phyloP scores from a whole-genome alignment of 2,113 vertebrate species.

The Bungarus multicinctus region DNA sequence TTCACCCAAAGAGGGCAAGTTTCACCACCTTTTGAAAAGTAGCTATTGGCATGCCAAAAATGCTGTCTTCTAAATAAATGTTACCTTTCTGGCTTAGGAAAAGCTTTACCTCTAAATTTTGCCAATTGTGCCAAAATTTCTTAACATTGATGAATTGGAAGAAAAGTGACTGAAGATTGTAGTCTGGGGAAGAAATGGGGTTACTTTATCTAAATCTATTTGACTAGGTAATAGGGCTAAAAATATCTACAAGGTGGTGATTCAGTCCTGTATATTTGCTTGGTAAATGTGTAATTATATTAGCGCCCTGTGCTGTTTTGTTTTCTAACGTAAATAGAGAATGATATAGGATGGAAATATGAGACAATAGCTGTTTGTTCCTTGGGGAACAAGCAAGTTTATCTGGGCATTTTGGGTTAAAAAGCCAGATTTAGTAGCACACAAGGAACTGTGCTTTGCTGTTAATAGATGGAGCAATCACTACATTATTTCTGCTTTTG shows the following conservation, averaged over 20 bases:
- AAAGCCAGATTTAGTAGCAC: conserved; percentile 32
- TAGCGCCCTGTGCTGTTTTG: conserved; percentile 61
- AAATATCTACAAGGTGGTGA: conserved; percentile 63
- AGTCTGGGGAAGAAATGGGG: conserved; percentile 11
- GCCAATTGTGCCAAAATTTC: not conserved
- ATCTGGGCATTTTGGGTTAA: not conserved
- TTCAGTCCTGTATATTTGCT: conserved; percentile 66
- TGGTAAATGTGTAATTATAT: conserved; percentile 64
- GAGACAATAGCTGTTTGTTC: conserved; percentile 28
- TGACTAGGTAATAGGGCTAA: conserved; percentile 67
- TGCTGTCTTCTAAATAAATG: not conserved
- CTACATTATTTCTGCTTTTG: not conserved
- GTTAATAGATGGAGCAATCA: not conserved
- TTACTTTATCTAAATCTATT: conserved; percentile 62
- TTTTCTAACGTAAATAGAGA: conserved; percentile 53
- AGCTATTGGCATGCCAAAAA: not conserved
- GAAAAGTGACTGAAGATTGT: conserved; percentile 28
- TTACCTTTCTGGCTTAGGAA: not conserved
- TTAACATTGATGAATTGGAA: not conserved
- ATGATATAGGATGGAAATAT: conserved; percentile 44
- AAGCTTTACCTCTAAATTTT: not conserved
- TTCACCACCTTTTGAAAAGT: not conserved
- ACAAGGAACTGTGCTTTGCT: conserved; percentile 31
- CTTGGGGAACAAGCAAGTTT: conserved; percentile 2
- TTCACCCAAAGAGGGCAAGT: not conserved